Base-by-base conservation (phyloP, 2,888 invertebrate species). In the Cheilosia scutellata region DNA sequence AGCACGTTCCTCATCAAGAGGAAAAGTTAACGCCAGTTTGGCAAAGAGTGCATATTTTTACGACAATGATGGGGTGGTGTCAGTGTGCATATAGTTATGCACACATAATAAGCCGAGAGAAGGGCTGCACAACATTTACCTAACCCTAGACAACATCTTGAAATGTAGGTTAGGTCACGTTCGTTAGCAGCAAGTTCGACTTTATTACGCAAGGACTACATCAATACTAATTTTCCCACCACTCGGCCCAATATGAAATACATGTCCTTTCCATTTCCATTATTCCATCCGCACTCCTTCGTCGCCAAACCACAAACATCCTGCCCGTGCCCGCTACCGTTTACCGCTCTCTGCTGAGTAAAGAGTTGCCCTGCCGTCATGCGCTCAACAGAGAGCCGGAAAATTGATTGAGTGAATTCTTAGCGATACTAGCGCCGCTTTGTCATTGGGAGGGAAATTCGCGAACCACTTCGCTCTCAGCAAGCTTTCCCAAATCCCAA, bases 111-210 rank as follows among this genome's bases (percentile, higher is more conserved):
- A 6, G 37, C 9, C 9, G 1, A 16, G 37, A 9, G 29, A 11
- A 49, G 49, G 29, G 44, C 29, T 57, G 49, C 44, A 53, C 74
- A 79, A 47, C 31, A 40, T 44, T 68, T 70, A 63, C 68, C 83
- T 60, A 70, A 62, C 47, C 66, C 57, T 70, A 71, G 82, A 78
- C 65, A 70, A 78, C 77, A 87, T 78, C 74, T 78, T 16, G 13
- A 70, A 77, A 87, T 78, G 66, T 82, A 78, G 82, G 87, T 78
- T 78, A 87, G 87, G 87, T 87, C 87, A 79, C 74, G 87, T 77
- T 68, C 40, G 57, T 20, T 57, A 25, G 16, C 25, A 20, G 42
- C 60, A 68, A 72, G 65, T 80, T 71, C 75, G 72, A 75, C 84
- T 71, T 40, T 66, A 68, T 84, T 84, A 84, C 84, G 80, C 84